Evolutionary conservation across 1,140 invertebrate species (phyloP).

Genomic region (Neotoxoptera formosana): DNA sequence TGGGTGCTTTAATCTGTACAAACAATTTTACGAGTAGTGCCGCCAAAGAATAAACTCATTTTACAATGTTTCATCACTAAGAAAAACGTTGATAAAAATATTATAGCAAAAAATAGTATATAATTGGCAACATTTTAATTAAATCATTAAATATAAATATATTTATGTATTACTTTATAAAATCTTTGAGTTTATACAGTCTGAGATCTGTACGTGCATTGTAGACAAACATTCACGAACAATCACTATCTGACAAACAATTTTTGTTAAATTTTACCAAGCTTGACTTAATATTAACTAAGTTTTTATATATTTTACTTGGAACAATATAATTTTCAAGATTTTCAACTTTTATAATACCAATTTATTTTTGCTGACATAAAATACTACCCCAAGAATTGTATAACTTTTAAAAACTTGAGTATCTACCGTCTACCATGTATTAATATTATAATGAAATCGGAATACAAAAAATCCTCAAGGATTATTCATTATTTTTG

Average conservation of each 20-base stretch:
- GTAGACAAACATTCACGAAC: neutral
- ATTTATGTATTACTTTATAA: neutral
- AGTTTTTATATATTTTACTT: constrained; percentile 6
- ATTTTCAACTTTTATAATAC: neutral
- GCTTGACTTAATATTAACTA: neutral
- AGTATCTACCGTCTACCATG: neutral
- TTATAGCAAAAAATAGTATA: neutral
- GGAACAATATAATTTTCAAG: neutral
- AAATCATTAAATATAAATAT: neutral
- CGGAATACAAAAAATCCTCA: neutral
- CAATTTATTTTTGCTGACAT: neutral
- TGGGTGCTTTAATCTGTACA: neutral
- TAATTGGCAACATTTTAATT: neutral
- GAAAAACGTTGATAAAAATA: neutral
- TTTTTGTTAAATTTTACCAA: neutral
- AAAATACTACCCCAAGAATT: neutral
- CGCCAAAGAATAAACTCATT: neutral
- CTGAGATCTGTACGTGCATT: neutral
- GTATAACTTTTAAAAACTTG: neutral
- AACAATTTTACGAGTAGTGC: neutral
- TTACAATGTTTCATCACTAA: neutral
- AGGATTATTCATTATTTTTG: neutral
- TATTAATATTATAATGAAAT: neutral
- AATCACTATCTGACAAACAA: neutral
- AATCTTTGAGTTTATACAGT: neutral